Conservation (phyloP, 2,888 invertebrate genomes). For the Machimus rusticus region DNA sequence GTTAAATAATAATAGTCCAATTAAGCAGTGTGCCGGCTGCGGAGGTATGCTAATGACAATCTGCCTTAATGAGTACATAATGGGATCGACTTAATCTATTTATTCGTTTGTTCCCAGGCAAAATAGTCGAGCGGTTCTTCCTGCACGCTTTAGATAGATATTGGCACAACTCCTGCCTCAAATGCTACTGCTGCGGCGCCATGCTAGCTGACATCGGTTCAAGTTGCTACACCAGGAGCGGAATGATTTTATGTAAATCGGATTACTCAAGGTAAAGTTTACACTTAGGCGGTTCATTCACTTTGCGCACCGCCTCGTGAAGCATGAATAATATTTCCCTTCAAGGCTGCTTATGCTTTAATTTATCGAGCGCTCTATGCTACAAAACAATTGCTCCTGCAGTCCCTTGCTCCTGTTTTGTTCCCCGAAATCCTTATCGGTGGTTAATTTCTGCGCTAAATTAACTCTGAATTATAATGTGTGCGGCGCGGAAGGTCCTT, state of each 20-base stretch:
- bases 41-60: slow-evolving; percentile 66
- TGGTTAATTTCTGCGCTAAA: not conserved
- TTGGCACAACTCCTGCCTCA: slow-evolving; percentile 93
- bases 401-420: not conserved
- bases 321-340: not conserved
- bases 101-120: slow-evolving; percentile 55
- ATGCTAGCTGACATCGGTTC: slow-evolving; percentile 87
- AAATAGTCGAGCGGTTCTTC: slow-evolving; percentile 87
- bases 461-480: not conserved
- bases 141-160: slow-evolving; percentile 89
- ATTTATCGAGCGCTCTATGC: not conserved
- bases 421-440: not conserved
- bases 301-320: not conserved
- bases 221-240: slow-evolving; percentile 88
- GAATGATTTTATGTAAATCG: slow-evolving; percentile 92
- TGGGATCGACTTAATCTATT: slow-evolving; percentile 19
- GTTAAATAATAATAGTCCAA: slow-evolving; percentile 57
- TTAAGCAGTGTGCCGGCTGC: slow-evolving; percentile 87
- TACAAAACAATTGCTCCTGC: not conserved
- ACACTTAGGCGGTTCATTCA: not conserved
- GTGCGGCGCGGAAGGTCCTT: not conserved
- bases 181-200: slow-evolving; percentile 88
- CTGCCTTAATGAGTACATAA: slow-evolving; percentile 26
- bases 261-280: slow-evolving; percentile 85
- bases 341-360: not conserved